Evolutionary conservation across 2,113 vertebrate species (phyloP).

Genomic region (Oncorhynchus kisutch): DNA sequence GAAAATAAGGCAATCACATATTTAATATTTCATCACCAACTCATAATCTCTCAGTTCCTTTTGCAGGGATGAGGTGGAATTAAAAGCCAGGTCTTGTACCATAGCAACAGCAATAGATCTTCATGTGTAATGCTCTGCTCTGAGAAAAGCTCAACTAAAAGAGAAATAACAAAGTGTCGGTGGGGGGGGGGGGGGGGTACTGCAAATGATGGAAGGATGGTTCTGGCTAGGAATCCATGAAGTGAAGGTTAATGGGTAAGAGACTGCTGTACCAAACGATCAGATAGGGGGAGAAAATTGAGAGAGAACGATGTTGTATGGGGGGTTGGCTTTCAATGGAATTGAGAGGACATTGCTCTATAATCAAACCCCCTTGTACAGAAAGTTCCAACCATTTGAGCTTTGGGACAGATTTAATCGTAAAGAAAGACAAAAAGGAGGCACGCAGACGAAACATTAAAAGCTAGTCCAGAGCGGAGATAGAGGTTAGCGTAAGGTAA

Average conservation of each 20-base stretch:
- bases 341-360: constrained; percentile 19
- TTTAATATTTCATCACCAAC: constrained; percentile 24
- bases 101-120: background rate
- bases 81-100: background rate
- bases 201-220: constrained; percentile 21
- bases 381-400: constrained; percentile 32
- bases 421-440: constrained; percentile 6
- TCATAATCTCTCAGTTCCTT: constrained; percentile 25
- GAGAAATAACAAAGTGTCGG: background rate
- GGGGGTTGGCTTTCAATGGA: constrained; percentile 36
- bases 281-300: constrained; percentile 20
- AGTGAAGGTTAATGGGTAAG: constrained; percentile 26
- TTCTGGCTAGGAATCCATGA: constrained; percentile 4
- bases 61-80: background rate
- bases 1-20: background rate
- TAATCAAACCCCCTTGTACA: constrained; percentile 37
- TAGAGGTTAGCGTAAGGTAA: background rate
- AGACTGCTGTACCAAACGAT: constrained; percentile 21
- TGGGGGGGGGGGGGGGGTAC: too few relatives aligned
- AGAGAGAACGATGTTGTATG: constrained; percentile 28
- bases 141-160: background rate
- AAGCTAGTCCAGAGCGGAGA: background rate
- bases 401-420: constrained; percentile 24
- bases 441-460: background rate
- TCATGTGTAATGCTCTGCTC: background rate